Percentiles rank a stretch among this genome's conserved stretches.
phyloP scores from a whole-genome alignment of 2,113 vertebrate species.

The Apteryx mantelli region DNA sequence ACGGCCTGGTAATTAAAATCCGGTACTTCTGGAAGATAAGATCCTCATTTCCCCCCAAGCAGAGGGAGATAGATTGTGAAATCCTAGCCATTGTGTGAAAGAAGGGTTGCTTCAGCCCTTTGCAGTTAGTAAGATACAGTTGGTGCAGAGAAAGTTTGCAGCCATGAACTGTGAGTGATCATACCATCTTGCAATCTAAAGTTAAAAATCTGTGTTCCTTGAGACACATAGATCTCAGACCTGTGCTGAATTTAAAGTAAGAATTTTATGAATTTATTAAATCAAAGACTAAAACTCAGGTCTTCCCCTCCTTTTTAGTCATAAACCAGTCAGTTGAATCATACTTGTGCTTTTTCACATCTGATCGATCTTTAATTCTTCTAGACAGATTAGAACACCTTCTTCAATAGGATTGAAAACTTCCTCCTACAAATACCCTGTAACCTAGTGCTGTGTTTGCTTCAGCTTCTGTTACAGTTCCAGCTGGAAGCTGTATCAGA shows the following conservation, averaged over 20 bases:
- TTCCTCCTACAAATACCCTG: not conserved
- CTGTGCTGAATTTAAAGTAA: not conserved
- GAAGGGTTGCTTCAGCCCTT: not conserved
- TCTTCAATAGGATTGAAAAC: not conserved
- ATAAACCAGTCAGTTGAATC: not conserved
- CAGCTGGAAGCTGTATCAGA: not conserved
- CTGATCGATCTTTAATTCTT: not conserved
- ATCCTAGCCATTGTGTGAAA: not conserved
- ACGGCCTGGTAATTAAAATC: not conserved
- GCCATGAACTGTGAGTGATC: not conserved
- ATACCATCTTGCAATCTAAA: not conserved
- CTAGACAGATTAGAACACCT: not conserved
- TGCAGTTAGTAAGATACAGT: not conserved
- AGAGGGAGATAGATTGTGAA: not conserved
- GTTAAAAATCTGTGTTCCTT: not conserved
- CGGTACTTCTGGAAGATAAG: not conserved
- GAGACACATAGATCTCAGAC: not conserved
- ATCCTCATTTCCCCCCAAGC: not conserved
- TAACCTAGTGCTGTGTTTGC: not conserved
- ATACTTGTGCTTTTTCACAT: not conserved
- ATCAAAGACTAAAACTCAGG: not conserved
- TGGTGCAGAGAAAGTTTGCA: not conserved
- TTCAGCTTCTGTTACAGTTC: not conserved
- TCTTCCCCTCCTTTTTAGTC: not conserved
- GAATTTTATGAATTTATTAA: not conserved